Evolutionary conservation across 2,113 vertebrate species (phyloP), one percentile per base, ranked within the genome.

Genomic region (Dicerorhinus sumatrensis): DNA sequence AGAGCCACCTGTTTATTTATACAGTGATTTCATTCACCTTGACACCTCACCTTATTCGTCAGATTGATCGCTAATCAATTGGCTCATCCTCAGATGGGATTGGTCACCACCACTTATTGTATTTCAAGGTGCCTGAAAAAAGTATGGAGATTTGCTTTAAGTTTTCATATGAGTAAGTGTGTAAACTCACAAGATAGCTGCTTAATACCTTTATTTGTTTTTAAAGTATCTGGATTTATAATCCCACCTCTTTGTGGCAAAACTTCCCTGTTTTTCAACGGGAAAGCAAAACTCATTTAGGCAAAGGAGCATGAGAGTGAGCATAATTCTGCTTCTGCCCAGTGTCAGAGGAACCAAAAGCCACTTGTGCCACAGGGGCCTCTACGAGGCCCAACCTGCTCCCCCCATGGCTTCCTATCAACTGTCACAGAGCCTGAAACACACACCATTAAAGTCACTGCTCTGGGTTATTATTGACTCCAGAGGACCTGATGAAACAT

Each of bases 91-190:
- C 5, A 33, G 9, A 16, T 3, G 13, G 6, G 8, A 21, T 4
- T 4, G 2, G 23, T 0, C 5, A 8, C 14, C 9, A 27, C 48
- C 23, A 9, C 8, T 7, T n/a, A n/a, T 56, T 13, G 8, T 4
- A 9, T 67, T 29, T 56, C 70, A 62, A 73, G 9, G 46, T n/a
- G 69, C 69, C 54, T 18, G 6, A 58, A 5, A 7, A 63, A 89
- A 62, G 11, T 5, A 9, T 4, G 9, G 73, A n/a, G 31, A 36
- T 9, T 23, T 16, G 20, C 31, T 51, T 56, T 13, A 67, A n/a
- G 25, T 39, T 54, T 8, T 56, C 10, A 2, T 3, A 6, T 27
- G 72, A 79, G 8, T 39, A 48, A 48, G 25, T 21, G 27, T 1
- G 0, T 33, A 31, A 87, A 17, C 33, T 36, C 31, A 18, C 31